These are phyloP conservation scores for Ctenochaetus hawaiiensis DNA, from an alignment of 2,797 vertebrate genomes.

Conservation along the genomic window DNA sequence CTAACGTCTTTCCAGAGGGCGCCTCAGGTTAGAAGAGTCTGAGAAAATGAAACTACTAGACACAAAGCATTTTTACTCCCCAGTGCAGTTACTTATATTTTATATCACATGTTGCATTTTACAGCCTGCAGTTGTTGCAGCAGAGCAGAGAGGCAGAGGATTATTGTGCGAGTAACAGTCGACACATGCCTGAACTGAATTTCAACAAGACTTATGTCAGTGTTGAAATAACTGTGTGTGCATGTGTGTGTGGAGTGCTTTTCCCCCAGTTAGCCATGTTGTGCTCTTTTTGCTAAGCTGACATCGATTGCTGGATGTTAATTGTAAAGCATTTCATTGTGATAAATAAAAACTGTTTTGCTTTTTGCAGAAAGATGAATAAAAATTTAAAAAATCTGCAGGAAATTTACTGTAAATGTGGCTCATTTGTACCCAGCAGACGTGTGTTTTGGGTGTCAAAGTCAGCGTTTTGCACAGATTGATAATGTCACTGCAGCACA, in stretches of 20 bases:
- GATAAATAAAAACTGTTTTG: not conserved
- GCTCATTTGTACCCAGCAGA: not conserved
- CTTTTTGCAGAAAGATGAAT: not conserved
- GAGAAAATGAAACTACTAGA: conserved; percentile 15
- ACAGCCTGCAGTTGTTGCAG: not conserved
- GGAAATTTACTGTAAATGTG: not conserved
- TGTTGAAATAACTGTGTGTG: conserved; percentile 5
- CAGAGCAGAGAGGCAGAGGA: not conserved
- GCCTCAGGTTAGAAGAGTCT: not conserved
- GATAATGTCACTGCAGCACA: too few species aligned
- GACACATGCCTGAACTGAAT: not conserved
- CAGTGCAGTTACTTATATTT: not conserved
- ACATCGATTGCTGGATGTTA: not conserved
- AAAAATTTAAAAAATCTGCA: not conserved
- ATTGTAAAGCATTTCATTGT: conserved; percentile 2
- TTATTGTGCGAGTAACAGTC: not conserved
- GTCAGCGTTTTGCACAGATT: too few species aligned
- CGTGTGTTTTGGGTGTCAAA: not conserved
- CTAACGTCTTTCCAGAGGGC: conserved; percentile 4
- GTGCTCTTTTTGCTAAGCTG: not conserved
- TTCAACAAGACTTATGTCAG: conserved; percentile 3
- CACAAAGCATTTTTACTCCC: not conserved
- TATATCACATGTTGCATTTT: not conserved
- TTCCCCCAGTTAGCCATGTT: not conserved
- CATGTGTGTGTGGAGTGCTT: not conserved